These are phyloP conservation scores for Theropithecus gelada DNA, from an alignment of 2,113 vertebrate genomes.

Conservation along the genomic window DNA sequence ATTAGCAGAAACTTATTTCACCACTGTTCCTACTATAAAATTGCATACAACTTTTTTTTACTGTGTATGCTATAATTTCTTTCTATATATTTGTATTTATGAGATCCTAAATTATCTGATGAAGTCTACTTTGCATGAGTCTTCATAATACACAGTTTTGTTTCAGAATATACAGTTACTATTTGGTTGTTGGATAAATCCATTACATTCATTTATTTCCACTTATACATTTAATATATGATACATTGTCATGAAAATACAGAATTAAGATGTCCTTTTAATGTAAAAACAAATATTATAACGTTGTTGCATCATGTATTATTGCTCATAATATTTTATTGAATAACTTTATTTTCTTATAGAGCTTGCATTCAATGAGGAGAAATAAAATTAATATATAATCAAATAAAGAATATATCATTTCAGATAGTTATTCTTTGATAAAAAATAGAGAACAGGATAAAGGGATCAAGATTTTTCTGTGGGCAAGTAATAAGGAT, in stretches of 20 bases:
- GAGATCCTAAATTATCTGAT: background rate
- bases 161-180: background rate
- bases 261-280: background rate
- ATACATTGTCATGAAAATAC: background rate
- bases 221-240: background rate
- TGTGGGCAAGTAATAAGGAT: rapidly evolving
- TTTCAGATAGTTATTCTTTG: background rate
- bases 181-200: background rate
- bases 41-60: background rate
- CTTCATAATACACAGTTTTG: background rate
- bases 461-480: background rate
- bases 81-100: background rate
- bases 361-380: background rate
- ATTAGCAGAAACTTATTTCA: background rate
- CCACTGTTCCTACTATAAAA: background rate
- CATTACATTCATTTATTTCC: background rate
- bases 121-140: background rate
- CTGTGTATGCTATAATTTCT: background rate
- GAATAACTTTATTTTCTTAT: background rate
- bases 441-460: background rate
- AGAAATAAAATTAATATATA: background rate
- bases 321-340: background rate
- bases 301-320: background rate
- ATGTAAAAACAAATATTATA: background rate
- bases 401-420: background rate